phyloP scores from a whole-genome alignment of 2,797 vertebrate species.

The Eospalax fontanierii region DNA sequence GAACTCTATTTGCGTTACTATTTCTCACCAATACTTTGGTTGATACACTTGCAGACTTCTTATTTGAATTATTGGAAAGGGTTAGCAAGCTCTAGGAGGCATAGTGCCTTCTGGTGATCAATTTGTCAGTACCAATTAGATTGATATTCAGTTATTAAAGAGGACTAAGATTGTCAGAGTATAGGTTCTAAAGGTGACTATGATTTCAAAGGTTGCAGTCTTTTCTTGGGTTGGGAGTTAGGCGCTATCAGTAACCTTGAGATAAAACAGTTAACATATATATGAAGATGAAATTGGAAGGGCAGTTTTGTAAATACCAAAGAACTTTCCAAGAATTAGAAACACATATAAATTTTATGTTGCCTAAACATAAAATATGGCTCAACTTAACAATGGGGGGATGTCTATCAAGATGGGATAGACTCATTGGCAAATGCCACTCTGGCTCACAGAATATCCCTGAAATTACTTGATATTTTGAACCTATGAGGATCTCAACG shows the following conservation, averaged over 20 bases:
- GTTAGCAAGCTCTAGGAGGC: not conserved
- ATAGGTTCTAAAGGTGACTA: not conserved
- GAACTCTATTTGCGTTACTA: not conserved
- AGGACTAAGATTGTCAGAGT: not conserved
- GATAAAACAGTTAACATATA: not conserved
- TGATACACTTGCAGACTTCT: not conserved
- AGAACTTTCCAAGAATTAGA: not conserved
- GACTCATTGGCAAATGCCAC: not conserved
- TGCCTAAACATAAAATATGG: not conserved
- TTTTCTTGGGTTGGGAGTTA: not conserved
- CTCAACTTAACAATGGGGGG: not conserved
- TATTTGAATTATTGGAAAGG: not conserved
- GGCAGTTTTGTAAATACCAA: not conserved
- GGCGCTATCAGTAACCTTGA: not conserved
- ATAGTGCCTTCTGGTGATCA: not conserved
- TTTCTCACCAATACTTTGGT: not conserved
- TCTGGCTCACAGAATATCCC: not conserved
- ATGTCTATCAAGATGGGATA: not conserved
- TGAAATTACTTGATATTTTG: not conserved
- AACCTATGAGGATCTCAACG: not conserved
- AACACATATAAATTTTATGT: not conserved
- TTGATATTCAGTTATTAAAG: conserved; percentile 38
- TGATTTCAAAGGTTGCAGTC: not conserved
- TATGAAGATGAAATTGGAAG: not conserved
- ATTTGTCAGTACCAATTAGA: not conserved